Percentiles rank a stretch among this genome's conserved stretches.
Conservation (phyloP, 2,113 vertebrate genomes). For the Centropus bengalensis region DNA sequence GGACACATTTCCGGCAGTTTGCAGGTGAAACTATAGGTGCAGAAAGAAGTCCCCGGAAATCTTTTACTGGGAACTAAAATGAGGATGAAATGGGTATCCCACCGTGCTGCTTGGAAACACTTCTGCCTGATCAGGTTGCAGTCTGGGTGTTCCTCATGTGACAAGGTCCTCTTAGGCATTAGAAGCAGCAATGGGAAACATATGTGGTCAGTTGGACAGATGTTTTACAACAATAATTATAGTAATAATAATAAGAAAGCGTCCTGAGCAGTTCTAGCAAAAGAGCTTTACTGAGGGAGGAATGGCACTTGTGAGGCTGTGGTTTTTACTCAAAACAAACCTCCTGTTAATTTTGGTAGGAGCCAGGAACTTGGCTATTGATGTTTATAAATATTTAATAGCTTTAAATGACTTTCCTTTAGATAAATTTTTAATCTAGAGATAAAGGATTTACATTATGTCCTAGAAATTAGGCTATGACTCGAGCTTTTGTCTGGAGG, state of each 20-base stretch:
- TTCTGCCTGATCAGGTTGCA: conserved; percentile 35
- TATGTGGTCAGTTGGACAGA: neutral
- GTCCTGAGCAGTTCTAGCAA: neutral
- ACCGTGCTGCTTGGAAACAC: neutral
- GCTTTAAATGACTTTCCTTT: conserved; percentile 17
- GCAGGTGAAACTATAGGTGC: neutral
- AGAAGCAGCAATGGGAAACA: neutral
- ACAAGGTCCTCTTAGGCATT: neutral
- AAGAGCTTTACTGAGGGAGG: neutral
- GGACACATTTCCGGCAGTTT: neutral
- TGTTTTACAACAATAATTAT: neutral
- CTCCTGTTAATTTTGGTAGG: neutral
- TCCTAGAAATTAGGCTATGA: conserved; percentile 8
- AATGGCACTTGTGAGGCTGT: neutral
- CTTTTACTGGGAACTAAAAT: neutral
- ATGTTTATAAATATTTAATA: conserved; percentile 40
- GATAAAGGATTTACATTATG: neutral
- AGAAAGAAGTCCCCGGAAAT: neutral
- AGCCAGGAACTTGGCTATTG: neutral
- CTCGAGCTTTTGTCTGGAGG: neutral
- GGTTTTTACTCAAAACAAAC: neutral
- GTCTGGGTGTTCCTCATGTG: conserved; percentile 2
- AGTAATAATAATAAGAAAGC: neutral
- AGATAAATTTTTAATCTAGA: conserved; percentile 46
- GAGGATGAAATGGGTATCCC: neutral